Evolutionary conservation across 1,140 invertebrate genomes (phyloP).

Genomic region (Eciton burchellii): DNA sequence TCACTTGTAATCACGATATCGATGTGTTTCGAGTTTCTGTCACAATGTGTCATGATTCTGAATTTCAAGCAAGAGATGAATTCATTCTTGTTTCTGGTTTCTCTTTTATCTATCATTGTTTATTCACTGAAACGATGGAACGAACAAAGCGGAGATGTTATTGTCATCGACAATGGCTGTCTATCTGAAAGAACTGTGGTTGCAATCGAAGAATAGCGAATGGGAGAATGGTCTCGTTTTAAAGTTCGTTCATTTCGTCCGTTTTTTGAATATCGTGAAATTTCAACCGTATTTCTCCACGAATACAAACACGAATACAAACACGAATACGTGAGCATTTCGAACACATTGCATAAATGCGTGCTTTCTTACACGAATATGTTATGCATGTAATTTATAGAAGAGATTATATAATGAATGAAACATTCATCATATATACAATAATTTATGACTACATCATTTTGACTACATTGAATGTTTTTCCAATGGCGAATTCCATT

Average conservation of each 20-base stretch:
- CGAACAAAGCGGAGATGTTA: constrained; percentile 19
- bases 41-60: no score
- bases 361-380: not conserved
- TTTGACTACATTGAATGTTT: constrained; percentile 22
- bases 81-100: constrained; percentile 12
- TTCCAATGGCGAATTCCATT: constrained; percentile 29
- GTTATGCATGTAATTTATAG: not conserved
- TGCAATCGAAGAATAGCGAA: constrained; percentile 16
- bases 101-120: no score
- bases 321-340: no score
- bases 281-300: not conserved
- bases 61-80: not conserved
- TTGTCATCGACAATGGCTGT: constrained; percentile 6
- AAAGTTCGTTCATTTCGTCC: constrained; percentile 2
- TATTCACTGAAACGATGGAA: not conserved
- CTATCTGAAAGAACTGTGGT: constrained; percentile 19
- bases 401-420: constrained; percentile 1
- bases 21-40: not conserved
- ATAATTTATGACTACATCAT: not conserved
- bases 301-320: not conserved
- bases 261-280: constrained; percentile 26
- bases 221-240: constrained; percentile 22
- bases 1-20: constrained; percentile 20
- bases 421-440: no score
- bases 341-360: not conserved